Percentiles rank a stretch among this genome's conserved stretches.
phyloP scores from a whole-genome alignment of 2,797 vertebrate species.

The Anguilla marmorata region DNA sequence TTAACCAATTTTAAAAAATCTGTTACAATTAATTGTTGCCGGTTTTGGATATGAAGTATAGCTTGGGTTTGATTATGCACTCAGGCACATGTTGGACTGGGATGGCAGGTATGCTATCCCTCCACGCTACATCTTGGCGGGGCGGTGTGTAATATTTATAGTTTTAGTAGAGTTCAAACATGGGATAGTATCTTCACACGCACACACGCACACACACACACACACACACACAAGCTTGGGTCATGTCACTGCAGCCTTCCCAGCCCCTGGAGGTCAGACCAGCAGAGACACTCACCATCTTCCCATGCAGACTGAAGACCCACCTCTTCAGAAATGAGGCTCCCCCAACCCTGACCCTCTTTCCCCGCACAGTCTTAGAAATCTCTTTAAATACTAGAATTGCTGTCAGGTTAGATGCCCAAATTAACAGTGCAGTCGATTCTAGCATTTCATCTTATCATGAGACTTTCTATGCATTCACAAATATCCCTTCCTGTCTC shows the following conservation, averaged over 20 bases:
- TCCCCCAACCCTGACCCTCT: slow-evolving; percentile 21
- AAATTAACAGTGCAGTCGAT: slow-evolving; percentile 3
- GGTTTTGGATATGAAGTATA: background rate
- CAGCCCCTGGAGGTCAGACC: background rate
- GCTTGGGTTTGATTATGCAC: background rate
- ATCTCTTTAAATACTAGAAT: background rate
- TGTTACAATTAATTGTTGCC: background rate
- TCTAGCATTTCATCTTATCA: background rate
- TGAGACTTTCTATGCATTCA: background rate
- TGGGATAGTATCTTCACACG: background rate
- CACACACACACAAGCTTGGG: too few species aligned
- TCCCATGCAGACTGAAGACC: background rate
- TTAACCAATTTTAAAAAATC: background rate
- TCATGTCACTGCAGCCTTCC: background rate
- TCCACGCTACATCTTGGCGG: too few species aligned
- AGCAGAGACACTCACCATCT: background rate
- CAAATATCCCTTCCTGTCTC: slow-evolving; percentile 55
- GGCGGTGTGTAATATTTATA: background rate
- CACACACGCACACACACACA: too few species aligned
- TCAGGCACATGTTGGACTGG: background rate
- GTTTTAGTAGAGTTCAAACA: background rate
- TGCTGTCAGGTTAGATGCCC: background rate
- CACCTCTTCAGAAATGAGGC: background rate
- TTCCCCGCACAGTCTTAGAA: background rate
- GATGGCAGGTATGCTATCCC: too few species aligned